Conservation (phyloP, 2,797 vertebrate genomes). For the Balearica regulorum region DNA sequence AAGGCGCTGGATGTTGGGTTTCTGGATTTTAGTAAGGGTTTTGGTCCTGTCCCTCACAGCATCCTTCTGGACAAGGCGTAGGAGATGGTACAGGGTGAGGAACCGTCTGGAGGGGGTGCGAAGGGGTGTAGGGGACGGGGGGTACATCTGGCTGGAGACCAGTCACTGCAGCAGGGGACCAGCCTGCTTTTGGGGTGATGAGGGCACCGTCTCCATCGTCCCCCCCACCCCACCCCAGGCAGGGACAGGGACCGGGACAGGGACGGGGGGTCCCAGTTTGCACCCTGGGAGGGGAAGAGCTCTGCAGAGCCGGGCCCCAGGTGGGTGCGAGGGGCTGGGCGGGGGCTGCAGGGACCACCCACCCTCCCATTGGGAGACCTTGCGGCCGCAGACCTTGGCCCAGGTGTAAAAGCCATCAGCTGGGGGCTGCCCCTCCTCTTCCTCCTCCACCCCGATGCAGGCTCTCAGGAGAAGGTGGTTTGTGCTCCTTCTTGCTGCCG, state of each 20-base stretch:
- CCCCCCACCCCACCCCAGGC: too few relatives aligned
- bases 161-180: not conserved
- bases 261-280: not conserved
- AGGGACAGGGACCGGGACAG: not conserved
- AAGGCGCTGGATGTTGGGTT: not conserved
- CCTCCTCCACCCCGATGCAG: fast-evolving
- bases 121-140: not conserved
- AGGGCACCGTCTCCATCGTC: not conserved
- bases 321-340: not conserved
- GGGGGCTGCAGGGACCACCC: not conserved
- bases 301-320: not conserved
- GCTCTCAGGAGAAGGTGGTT: not conserved
- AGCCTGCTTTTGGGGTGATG: not conserved
- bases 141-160: not conserved
- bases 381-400: not conserved
- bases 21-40: not conserved
- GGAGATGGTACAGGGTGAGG: not conserved
- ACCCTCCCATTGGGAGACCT: not conserved
- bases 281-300: too few relatives aligned
- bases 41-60: not conserved
- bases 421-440: fast-evolving
- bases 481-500: not conserved
- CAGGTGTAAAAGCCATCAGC: not conserved
- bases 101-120: not conserved
- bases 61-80: not conserved